Conservation (phyloP, 1,140 invertebrate genomes). For the Ceratitis capitata region DNA sequence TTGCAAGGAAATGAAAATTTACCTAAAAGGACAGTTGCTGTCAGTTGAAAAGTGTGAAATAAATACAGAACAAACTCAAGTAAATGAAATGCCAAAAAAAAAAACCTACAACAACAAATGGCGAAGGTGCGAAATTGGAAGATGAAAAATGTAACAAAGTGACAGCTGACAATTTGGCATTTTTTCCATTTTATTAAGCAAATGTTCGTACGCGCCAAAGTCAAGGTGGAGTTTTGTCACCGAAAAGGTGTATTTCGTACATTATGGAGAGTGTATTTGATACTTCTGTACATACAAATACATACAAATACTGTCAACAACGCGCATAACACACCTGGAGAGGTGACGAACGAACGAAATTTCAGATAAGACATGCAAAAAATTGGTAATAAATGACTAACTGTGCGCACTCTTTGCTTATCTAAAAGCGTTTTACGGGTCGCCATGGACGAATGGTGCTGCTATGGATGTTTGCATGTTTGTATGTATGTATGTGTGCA, state of each 20-base stretch:
- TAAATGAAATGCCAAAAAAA: not conserved
- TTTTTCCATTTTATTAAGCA: not conserved
- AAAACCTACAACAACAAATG: too few relatives aligned
- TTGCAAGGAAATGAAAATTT: not conserved
- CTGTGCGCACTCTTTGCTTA: not conserved
- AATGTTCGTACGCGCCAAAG: not conserved
- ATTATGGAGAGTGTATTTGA: not conserved
- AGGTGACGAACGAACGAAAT: not conserved
- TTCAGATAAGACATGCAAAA: conserved; percentile 23
- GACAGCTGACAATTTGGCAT: conserved; percentile 34
- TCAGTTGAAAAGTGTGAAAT: not conserved
- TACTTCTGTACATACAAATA: not conserved
- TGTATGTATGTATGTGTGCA: too few relatives aligned
- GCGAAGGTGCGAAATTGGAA: not conserved
- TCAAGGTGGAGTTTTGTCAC: not conserved
- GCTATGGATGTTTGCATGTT: not conserved
- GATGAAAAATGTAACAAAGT: conserved; percentile 3
- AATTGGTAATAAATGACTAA: not conserved
- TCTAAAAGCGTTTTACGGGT: not conserved
- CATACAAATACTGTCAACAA: not conserved
- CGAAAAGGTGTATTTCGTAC: not conserved
- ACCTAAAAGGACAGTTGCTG: not conserved
- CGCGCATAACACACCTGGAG: not conserved
- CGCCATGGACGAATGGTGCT: not conserved
- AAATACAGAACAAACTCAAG: not conserved